Conservation (phyloP, 2,113 vertebrate species). For the Typhlomys cinereus region DNA sequence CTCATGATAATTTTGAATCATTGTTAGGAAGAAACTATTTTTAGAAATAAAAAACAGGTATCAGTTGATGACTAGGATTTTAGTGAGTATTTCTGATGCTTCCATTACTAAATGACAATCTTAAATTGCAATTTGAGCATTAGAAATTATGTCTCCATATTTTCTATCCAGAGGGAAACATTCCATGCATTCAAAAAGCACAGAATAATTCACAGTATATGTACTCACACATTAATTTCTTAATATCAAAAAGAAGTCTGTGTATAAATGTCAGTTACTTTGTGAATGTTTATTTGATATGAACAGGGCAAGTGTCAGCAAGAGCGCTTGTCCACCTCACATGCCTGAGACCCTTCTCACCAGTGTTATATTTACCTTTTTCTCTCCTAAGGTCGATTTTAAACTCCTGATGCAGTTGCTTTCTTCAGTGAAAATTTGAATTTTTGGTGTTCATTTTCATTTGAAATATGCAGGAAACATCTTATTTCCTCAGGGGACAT, state of each 20-base stretch:
- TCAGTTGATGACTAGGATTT: not conserved
- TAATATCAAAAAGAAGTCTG: not conserved
- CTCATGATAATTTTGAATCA: not conserved
- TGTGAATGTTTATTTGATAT: not conserved
- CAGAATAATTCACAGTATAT: not conserved
- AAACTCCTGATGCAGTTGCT: not conserved
- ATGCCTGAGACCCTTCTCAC: too few relatives aligned
- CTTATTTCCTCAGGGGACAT: not conserved
- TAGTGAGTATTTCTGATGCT: not conserved
- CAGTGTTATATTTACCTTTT: too few relatives aligned
- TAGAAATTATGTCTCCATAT: not conserved
- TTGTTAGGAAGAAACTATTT: not conserved
- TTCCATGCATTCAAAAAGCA: not conserved
- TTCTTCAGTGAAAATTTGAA: constrained; percentile 5
- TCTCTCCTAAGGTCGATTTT: not conserved
- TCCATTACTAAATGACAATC: not conserved
- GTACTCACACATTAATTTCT: not conserved
- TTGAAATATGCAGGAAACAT: constrained; percentile 38
- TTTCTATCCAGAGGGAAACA: too few relatives aligned
- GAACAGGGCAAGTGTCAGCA: not conserved
- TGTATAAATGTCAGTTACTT: not conserved
- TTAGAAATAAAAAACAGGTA: not conserved
- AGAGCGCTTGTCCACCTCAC: too few relatives aligned
- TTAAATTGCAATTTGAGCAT: not conserved
- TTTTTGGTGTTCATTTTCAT: constrained; percentile 22